Base-by-base conservation (phyloP, 2,888 invertebrate species). In the Synergus laeviventris region DNA sequence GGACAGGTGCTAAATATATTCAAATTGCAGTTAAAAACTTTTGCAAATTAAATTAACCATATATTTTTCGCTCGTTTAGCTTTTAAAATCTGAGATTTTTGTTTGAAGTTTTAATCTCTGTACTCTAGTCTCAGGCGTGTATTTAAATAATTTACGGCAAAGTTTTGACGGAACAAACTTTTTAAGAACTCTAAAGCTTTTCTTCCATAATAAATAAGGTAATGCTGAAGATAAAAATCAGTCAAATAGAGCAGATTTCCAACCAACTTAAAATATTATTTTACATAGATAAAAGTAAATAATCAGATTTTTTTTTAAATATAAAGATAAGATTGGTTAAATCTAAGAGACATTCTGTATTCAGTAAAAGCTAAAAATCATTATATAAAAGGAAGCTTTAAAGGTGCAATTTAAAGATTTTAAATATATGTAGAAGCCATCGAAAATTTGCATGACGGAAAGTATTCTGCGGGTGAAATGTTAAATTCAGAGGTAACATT, bases 401-500 rank as follows among this genome's bases (percentile, higher is more conserved):
- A 56, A 18, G 1, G 2, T 11, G 18, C 0, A 3, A 0, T 70
- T n/a, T 42, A n/a, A 70, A 42, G 39, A 64, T 66, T 66, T 42
- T 16, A 45, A 49, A 31, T 70, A 49, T 36, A n/a, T 16, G 2
- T 11, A 4, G 14, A 70, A 16, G 36, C 2, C 31, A 62, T 1
- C 2, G 4, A 62, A 62, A 62, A 70, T 70, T 70, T 70, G 49
- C 70, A 70, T 70, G n/a, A 14, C 49, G 16, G n/a, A 70, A 70
- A 49, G 36, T 70, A 49, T 49, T 70, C 70, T 49, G n/a, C n/a
- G 31, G n/a, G 24, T 70, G 36, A 49, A 49, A 70, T 70, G n/a
- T 45, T 70, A 70, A 70, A 70, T 49, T 31, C 49, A 21, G 31
- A 70, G 49, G 70, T 70, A 36, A 49, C 49, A 70, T 70, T 70